Conservation (phyloP, 2,797 vertebrate species). For the Phoeniculus purpureus region DNA sequence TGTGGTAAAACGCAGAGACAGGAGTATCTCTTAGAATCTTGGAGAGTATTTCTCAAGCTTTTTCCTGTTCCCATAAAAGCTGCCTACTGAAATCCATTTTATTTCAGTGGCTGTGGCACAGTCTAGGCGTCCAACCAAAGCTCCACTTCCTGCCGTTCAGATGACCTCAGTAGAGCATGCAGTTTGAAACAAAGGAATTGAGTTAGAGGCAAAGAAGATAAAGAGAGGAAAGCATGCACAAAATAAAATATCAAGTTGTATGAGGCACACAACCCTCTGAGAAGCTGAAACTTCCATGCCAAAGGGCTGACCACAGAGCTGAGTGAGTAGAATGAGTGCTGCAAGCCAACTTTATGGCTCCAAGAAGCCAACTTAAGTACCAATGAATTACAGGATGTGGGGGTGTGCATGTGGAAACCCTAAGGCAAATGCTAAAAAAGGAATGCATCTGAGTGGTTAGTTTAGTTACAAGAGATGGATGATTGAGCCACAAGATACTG, state of each 20-base stretch:
- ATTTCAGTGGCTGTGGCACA: background rate
- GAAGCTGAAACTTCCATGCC: background rate
- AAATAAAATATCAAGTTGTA: background rate
- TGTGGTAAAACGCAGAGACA: background rate
- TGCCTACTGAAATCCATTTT: background rate
- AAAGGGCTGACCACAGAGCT: background rate
- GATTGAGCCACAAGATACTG: background rate
- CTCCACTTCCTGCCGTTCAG: background rate
- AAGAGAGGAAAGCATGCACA: background rate
- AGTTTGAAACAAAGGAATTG: background rate
- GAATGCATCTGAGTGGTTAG: background rate
- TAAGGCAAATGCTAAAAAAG: background rate
- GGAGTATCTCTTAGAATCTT: background rate
- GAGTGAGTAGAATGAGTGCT: background rate
- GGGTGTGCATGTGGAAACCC: rapidly evolving
- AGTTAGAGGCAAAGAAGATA: background rate
- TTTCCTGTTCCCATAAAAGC: background rate
- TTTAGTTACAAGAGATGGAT: background rate
- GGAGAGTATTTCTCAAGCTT: background rate
- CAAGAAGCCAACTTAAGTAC: background rate
- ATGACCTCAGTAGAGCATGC: background rate
- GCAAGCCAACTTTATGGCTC: background rate
- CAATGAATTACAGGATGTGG: background rate
- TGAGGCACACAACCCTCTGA: background rate
- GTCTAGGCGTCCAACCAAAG: background rate